These are phyloP conservation scores for Bursaphelenchus okinawaensis DNA, from an alignment of 2,888 invertebrate species.

Conservation along the genomic window DNA sequence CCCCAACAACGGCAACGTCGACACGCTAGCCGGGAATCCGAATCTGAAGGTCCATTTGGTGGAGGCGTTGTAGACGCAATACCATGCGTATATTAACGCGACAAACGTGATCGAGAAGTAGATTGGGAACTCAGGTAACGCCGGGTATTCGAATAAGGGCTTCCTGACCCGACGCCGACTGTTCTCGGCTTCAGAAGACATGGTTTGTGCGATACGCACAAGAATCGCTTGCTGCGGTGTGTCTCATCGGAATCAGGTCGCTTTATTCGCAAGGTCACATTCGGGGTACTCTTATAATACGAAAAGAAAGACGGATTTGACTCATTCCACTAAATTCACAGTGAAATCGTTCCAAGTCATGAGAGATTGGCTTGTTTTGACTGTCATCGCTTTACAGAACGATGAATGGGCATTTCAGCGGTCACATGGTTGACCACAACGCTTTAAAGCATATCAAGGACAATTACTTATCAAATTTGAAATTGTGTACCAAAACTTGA, in stretches of 20 bases:
- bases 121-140: slow-evolving; percentile 51
- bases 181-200: background rate
- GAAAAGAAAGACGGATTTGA: background rate
- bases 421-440: too few species aligned
- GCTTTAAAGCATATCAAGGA: too few species aligned
- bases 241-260: background rate
- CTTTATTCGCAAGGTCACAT: background rate
- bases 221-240: background rate
- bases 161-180: background rate
- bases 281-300: background rate
- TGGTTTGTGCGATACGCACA: background rate
- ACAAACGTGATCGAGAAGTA: slow-evolving; percentile 39
- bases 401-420: too few species aligned
- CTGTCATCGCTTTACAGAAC: too few species aligned
- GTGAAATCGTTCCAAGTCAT: too few species aligned
- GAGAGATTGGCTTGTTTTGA: too few species aligned
- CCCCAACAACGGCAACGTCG: slow-evolving; percentile 35
- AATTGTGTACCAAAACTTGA: too few species aligned
- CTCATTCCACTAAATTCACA: too few species aligned
- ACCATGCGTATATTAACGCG: slow-evolving; percentile 45
- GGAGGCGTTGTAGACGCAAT: slow-evolving; percentile 33
- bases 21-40: slow-evolving; percentile 28
- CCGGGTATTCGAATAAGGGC: slow-evolving; percentile 49
- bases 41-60: slow-evolving; percentile 35
- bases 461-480: too few species aligned